Evolutionary conservation across 1,140 invertebrate genomes (phyloP).

Genomic region (Caenorhabditis brenneri): DNA sequence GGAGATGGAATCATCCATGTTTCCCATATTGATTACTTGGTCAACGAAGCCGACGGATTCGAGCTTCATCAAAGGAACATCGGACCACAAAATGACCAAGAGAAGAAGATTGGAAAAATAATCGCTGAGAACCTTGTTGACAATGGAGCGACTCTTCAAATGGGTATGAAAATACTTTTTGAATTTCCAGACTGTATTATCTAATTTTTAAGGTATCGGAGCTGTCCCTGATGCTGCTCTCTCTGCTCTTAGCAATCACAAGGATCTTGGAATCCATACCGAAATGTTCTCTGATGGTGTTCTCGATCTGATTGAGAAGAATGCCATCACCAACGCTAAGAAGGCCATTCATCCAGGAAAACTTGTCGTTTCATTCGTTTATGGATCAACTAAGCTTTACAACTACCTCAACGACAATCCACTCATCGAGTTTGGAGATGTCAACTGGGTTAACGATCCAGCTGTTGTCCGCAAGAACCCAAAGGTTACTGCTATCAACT

Average conservation of each 20-base stretch:
- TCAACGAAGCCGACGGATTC: constrained; percentile 73
- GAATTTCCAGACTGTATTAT: neutral
- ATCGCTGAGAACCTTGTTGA: constrained; percentile 88
- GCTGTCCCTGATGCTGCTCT: constrained; percentile 89
- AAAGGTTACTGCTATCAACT: constrained; percentile 92
- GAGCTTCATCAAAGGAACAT: constrained; percentile 12
- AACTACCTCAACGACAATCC: constrained; percentile 90
- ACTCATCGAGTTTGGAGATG: constrained; percentile 74
- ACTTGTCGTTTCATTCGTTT: constrained; percentile 85
- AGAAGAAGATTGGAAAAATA: constrained; percentile 82
- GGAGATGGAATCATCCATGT: constrained; percentile 86
- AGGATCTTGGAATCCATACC: constrained; percentile 89
- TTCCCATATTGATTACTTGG: constrained; percentile 87
- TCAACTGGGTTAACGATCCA: constrained; percentile 83
- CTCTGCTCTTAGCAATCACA: constrained; percentile 80
- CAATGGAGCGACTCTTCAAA: constrained; percentile 89
- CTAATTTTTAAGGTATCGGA: constrained; percentile 78
- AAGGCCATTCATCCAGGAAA: constrained; percentile 83
- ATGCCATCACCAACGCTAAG: constrained; percentile 84
- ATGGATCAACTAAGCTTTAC: constrained; percentile 84
- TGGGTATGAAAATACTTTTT: constrained; percentile 77
- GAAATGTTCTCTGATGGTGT: constrained; percentile 92
- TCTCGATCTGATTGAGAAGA: constrained; percentile 82
- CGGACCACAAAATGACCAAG: constrained; percentile 76
- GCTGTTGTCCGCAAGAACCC: constrained; percentile 83